Percentiles rank a stretch among this genome's conserved stretches.
Conservation (phyloP, 2,113 vertebrate genomes). For the Gorsachius goisagi region DNA sequence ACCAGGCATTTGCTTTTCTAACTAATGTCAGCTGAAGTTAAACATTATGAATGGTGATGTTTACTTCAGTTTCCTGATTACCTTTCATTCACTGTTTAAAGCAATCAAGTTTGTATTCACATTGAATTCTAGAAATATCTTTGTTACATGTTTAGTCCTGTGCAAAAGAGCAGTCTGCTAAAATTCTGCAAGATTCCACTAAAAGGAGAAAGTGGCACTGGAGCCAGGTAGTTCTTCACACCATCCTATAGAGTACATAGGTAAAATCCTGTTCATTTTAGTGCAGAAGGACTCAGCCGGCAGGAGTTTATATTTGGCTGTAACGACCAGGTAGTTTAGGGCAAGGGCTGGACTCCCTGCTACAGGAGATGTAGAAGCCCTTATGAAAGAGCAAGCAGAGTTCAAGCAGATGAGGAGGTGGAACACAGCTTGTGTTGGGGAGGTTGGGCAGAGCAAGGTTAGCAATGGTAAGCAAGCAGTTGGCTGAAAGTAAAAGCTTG, state of each 20-base stretch:
- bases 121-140: not conserved
- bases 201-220: not conserved
- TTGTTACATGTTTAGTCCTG: not conserved
- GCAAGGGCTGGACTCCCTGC: not conserved
- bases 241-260: accelerated
- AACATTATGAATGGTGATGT: not conserved
- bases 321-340: not conserved
- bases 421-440: accelerated
- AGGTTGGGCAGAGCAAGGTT: not conserved
- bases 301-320: not conserved
- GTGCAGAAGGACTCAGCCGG: not conserved
- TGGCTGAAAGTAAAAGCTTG: not conserved
- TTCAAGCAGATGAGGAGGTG: not conserved
- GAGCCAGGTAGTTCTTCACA: not conserved
- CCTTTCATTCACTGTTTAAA: not conserved
- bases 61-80: not conserved
- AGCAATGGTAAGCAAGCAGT: not conserved
- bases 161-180: not conserved
- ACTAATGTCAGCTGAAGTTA: not conserved
- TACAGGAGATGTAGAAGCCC: not conserved
- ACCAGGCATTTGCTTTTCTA: not conserved
- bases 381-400: not conserved
- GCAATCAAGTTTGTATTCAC: not conserved
- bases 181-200: not conserved
- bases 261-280: not conserved